phyloP scores from a whole-genome alignment of 2,888 invertebrate genomes.

The Abrostola tripartita region DNA sequence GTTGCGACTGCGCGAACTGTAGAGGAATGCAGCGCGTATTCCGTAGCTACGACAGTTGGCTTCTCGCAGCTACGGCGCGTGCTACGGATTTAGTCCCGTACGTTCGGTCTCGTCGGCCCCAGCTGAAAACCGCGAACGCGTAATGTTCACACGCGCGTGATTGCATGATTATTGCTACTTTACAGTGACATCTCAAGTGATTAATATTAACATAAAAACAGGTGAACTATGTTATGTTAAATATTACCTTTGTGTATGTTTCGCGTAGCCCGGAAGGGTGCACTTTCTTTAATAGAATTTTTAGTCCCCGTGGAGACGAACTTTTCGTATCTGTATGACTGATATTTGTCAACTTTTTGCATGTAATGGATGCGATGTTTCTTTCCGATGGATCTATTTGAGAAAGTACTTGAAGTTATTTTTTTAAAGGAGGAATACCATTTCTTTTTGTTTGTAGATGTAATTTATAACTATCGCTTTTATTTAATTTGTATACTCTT shows the following conservation, averaged over 20 bases:
- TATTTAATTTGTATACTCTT: too few species aligned
- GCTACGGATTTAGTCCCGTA: constrained; percentile 50
- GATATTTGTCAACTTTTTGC: constrained; percentile 59
- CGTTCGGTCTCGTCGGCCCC: constrained; percentile 38
- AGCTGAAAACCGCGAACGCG: constrained; percentile 65
- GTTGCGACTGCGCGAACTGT: constrained; percentile 82
- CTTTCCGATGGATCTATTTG: constrained; percentile 47
- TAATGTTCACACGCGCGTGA: constrained; percentile 78
- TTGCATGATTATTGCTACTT: constrained; percentile 75
- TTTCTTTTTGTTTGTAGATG: constrained; percentile 28
- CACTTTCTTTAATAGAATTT: constrained; percentile 73
- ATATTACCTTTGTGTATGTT: constrained; percentile 61
- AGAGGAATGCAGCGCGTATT: constrained; percentile 67
- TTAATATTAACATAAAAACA: constrained; percentile 78
- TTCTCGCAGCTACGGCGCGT: constrained; percentile 66
- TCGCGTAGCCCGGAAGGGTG: constrained; percentile 60
- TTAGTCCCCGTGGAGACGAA: constrained; percentile 57
- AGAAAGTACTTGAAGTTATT: constrained; percentile 44
- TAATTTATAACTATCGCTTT: constrained; percentile 4
- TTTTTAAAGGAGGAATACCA: constrained; percentile 40
- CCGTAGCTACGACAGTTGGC: constrained; percentile 70
- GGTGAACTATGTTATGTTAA: constrained; percentile 76
- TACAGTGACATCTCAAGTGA: constrained; percentile 81
- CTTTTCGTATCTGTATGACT: constrained; percentile 54
- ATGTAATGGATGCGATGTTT: constrained; percentile 52